Evolutionary conservation across 2,888 invertebrate species (phyloP).

Genomic region (Azorinus chamasolen): DNA sequence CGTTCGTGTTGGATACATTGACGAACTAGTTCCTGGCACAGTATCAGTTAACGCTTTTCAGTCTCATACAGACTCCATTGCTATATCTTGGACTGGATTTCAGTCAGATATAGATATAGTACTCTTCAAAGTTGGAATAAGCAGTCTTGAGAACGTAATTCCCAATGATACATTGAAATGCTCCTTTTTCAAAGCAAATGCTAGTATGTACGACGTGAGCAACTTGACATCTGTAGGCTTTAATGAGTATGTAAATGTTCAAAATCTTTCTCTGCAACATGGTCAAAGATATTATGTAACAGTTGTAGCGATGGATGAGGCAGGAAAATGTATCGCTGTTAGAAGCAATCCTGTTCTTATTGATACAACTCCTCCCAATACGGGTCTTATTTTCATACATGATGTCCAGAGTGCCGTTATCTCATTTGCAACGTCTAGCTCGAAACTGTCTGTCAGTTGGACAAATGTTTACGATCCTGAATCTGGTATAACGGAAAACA

Average conservation of each 20-base stretch:
- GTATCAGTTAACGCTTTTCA: slow-evolving; percentile 50
- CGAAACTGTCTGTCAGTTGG: slow-evolving; percentile 46
- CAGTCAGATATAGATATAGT: slow-evolving; percentile 66
- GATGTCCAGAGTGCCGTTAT: slow-evolving; percentile 24
- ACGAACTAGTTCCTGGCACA: slow-evolving; percentile 56
- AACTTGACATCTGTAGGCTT: slow-evolving; percentile 41
- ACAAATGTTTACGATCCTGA: slow-evolving; percentile 42
- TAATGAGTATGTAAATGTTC: slow-evolving; percentile 53
- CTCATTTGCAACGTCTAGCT: slow-evolving; percentile 31
- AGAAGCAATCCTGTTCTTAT: slow-evolving; percentile 52
- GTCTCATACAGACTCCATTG: slow-evolving; percentile 42
- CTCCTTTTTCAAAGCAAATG: slow-evolving; percentile 23
- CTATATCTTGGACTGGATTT: slow-evolving; percentile 67
- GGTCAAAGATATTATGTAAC: slow-evolving; percentile 55
- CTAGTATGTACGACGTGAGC: slow-evolving; percentile 44
- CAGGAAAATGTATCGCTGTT: slow-evolving; percentile 60
- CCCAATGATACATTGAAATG: slow-evolving; percentile 54
- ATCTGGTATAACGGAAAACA: slow-evolving; percentile 39
- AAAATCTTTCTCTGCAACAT: slow-evolving; percentile 53
- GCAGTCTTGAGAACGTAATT: slow-evolving; percentile 32
- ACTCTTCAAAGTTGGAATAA: slow-evolving; percentile 62
- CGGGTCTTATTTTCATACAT: slow-evolving; percentile 43
- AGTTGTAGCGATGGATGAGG: slow-evolving; percentile 66
- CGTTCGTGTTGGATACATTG: slow-evolving; percentile 68
- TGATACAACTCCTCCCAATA: slow-evolving; percentile 65